Percentiles rank a stretch among this genome's conserved stretches.
Conservation (phyloP, 2,797 vertebrate species). For the Liparis tanakae region DNA sequence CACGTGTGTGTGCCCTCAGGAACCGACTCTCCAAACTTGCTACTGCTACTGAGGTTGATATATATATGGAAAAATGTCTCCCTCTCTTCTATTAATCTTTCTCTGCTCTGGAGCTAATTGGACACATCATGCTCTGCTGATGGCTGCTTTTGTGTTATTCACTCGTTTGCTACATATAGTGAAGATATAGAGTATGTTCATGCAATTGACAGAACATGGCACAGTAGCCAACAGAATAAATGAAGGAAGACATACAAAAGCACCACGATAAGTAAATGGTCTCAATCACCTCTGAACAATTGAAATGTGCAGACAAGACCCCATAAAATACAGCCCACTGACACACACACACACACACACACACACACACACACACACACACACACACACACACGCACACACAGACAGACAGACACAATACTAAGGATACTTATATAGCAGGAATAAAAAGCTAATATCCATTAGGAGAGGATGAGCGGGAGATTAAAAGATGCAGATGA, state of each 20-base stretch:
- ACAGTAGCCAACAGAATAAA: background rate
- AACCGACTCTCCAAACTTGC: conserved; percentile 16
- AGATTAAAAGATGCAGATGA: conserved; percentile 2
- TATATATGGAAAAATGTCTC: background rate
- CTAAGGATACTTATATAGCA: conserved; percentile 3
- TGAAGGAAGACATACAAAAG: conserved; percentile 17
- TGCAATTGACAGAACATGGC: background rate
- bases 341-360: too few relatives aligned
- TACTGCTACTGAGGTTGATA: conserved; percentile 32
- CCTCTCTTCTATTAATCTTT: background rate
- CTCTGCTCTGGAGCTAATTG: conserved; percentile 49
- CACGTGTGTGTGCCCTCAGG: background rate
- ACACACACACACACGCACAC: background rate
- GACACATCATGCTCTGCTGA: conserved; percentile 21
- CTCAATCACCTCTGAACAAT: conserved; percentile 18
- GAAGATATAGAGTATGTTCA: too few relatives aligned
- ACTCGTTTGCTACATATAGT: background rate
- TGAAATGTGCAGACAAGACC: background rate
- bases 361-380: too few relatives aligned
- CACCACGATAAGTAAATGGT: background rate
- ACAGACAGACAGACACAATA: background rate
- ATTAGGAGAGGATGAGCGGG: conserved; percentile 6
- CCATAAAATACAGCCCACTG: background rate
- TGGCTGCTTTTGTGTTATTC: conserved; percentile 4
- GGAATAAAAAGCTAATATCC: background rate